A percentile compares a stretch with the other conserved stretches of the same genome.
These are phyloP conservation scores for Pollicipes pollicipes DNA, from an alignment of 1,140 invertebrate genomes.

Conservation along the genomic window DNA sequence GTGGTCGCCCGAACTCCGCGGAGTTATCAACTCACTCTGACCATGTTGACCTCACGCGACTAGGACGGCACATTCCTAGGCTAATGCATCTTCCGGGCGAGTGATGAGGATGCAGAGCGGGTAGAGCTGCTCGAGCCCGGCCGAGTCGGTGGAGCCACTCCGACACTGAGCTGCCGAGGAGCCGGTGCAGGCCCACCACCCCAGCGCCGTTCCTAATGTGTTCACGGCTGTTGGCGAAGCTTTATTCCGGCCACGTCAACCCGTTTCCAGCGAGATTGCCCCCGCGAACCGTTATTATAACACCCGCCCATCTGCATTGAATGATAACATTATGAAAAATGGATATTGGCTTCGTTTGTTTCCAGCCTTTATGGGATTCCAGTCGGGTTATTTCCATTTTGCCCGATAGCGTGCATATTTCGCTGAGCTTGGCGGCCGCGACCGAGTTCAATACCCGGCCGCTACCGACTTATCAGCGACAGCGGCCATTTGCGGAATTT, in stretches of 20 bases:
- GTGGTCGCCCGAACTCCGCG: too few species aligned
- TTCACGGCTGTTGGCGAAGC: neutral
- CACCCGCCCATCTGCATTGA: neutral
- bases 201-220: neutral
- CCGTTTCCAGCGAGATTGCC: neutral
- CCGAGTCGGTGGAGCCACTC: too few species aligned
- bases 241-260: neutral
- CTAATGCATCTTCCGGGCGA: too few species aligned
- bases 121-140: too few species aligned
- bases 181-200: too few species aligned
- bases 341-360: conserved; percentile 1
- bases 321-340: conserved; percentile 2
- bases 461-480: neutral
- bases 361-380: neutral
- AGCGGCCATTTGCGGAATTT: neutral
- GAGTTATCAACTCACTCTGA: too few species aligned
- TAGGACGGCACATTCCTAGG: too few species aligned
- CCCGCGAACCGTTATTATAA: neutral
- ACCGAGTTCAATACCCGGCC: neutral
- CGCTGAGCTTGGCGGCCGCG: neutral
- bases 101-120: too few species aligned
- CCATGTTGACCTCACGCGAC: too few species aligned
- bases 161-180: too few species aligned
- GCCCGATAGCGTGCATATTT: neutral
- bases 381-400: conserved; percentile 2